Conservation (phyloP, 1,140 invertebrate species). For the Goniozus legneri region DNA sequence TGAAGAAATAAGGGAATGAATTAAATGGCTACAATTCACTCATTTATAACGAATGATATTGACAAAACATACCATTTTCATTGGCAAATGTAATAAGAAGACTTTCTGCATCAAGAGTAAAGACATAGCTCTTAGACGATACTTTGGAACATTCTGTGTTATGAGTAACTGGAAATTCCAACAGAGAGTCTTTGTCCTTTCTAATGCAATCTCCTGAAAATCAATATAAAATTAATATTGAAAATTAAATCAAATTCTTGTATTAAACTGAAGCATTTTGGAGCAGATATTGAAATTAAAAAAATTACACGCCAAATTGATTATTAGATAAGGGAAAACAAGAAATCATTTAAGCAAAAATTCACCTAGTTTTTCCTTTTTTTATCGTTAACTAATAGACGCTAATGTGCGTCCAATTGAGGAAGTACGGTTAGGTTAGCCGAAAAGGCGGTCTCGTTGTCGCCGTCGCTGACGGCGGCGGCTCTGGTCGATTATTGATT, state of each 20-base stretch:
- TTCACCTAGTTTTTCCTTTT: too few species aligned
- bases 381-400: too few species aligned
- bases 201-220: constrained; percentile 28
- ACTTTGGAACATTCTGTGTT: constrained; percentile 68
- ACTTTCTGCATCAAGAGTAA: constrained; percentile 67
- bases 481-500: constrained; percentile 19
- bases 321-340: background rate
- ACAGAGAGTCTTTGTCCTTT: constrained; percentile 40
- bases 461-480: background rate
- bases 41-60: background rate
- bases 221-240: background rate
- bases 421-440: constrained; percentile 33
- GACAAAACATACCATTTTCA: constrained; percentile 41
- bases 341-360: too few species aligned
- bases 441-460: background rate
- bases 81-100: constrained; percentile 54
- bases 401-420: too few species aligned
- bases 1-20: constrained; percentile 35
- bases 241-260: too few species aligned
- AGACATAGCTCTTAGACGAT: constrained; percentile 64
- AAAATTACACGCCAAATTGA: background rate
- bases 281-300: background rate
- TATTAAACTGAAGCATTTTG: background rate
- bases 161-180: constrained; percentile 67
- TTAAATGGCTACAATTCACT: background rate